Conservation (phyloP, 1,140 invertebrate species). For the Archivesica marissinica region DNA sequence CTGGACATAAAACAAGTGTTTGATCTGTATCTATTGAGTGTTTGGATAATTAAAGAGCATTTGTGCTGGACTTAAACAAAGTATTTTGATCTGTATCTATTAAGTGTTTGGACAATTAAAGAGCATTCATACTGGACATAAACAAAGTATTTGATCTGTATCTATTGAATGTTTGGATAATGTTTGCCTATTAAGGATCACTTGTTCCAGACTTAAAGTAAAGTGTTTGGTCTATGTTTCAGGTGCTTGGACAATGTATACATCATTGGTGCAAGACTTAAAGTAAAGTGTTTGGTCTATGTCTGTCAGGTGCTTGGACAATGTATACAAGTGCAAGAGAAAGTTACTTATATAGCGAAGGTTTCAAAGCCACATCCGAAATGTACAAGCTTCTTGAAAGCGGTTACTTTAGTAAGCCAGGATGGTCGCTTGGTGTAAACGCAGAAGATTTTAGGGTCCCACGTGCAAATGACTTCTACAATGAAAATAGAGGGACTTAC, state of each 20-base stretch:
- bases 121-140: too few relatives aligned
- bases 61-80: too few relatives aligned
- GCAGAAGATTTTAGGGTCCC: not conserved
- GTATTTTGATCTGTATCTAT: too few relatives aligned
- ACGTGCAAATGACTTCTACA: not conserved
- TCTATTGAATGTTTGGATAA: too few relatives aligned
- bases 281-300: not conserved
- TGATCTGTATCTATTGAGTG: too few relatives aligned
- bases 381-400: slow-evolving; percentile 35
- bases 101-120: too few relatives aligned
- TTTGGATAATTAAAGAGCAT: too few relatives aligned
- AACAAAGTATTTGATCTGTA: too few relatives aligned
- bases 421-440: not conserved
- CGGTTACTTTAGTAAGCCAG: not conserved
- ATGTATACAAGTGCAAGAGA: slow-evolving; percentile 26
- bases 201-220: too few relatives aligned
- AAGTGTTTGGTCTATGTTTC: not conserved
- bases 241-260: not conserved
- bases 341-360: slow-evolving; percentile 23
- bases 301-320: not conserved
- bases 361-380: slow-evolving; percentile 3
- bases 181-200: too few relatives aligned
- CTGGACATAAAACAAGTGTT: slow-evolving; percentile 8
- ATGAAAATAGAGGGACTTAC: not conserved
- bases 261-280: too few relatives aligned